Base-by-base conservation (phyloP, 2,888 invertebrate genomes). In the Anarsia innoxiella region DNA sequence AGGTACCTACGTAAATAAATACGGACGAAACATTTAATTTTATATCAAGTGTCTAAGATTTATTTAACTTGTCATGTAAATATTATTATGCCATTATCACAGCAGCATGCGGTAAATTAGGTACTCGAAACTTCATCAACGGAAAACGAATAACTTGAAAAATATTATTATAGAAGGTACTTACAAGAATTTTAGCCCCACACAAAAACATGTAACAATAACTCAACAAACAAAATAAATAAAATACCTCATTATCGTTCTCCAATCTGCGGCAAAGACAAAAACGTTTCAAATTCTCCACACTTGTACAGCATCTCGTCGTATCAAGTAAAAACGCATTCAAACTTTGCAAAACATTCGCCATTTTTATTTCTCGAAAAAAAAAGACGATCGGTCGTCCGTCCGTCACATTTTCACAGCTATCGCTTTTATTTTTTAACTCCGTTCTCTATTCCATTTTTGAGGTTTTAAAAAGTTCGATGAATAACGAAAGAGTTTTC, bases 281-380 rank as follows among this genome's bases (percentile, higher is more conserved):
- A 47, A 83, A 79, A 31, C 75, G 71, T 49, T 79, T 83, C 44
- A 83, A 54, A 45, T 78, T 68, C 12, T 83, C 80, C 13, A 83
- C 73, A 31, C 61, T 66, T 52, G 59, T 56, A 38, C 83, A 82
- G 57, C 82, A 84, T 54, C 68, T 76, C 4, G 70, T 61, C 10
- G 74, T 66, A 48, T 83, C 83, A 53, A 83, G 53, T 26, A 80
- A 61, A 54, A 70, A 79, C 13, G 67, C 79, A 46, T 78, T 82
- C 47, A 84, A 54, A 31, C 69, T 71, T 40, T 79, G 72, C 28
- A 79, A 45, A 39, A 79, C 70, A 48, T 67, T 76, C 26, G 74
- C 70, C 82, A 84, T 84, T 40, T 49, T 47, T 2, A 4, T 23
- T 28, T 8, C 10, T 32, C 23, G 13, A 32, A 41, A 37, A 31